phyloP scores from a whole-genome alignment of 2,113 vertebrate genomes.

The Sylvilagus bachmani region DNA sequence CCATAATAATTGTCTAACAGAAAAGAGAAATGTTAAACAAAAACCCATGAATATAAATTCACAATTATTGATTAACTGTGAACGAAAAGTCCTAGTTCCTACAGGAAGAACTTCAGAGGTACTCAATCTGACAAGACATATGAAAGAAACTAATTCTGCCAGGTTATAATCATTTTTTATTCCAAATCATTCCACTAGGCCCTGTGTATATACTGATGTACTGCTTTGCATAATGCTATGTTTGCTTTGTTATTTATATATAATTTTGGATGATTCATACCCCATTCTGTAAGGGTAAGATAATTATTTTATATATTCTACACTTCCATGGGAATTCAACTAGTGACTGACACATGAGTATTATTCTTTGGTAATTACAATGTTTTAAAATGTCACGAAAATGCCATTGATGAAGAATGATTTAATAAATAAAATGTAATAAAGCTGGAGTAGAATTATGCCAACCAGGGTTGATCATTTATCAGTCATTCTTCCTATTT shows the following conservation, averaged over 20 bases:
- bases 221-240: background rate
- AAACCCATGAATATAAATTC: background rate
- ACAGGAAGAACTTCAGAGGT: background rate
- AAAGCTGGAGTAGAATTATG: constrained; percentile 1
- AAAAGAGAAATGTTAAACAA: constrained; percentile 35
- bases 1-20: background rate
- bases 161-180: background rate
- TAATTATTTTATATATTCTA: background rate
- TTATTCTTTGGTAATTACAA: constrained; percentile 2
- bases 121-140: background rate
- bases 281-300: background rate
- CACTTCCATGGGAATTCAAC: background rate
- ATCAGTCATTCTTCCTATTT: background rate
- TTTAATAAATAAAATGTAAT: constrained; percentile 43
- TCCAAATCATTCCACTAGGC: background rate
- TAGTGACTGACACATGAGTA: background rate
- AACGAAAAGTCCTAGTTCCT: background rate
- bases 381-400: background rate
- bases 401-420: background rate
- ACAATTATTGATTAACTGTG: background rate
- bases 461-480: background rate
- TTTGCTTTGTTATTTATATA: background rate
- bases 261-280: background rate
- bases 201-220: background rate
- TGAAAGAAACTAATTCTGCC: background rate